Conservation (phyloP, 2,113 vertebrate species). For the Amia ocellicauda region DNA sequence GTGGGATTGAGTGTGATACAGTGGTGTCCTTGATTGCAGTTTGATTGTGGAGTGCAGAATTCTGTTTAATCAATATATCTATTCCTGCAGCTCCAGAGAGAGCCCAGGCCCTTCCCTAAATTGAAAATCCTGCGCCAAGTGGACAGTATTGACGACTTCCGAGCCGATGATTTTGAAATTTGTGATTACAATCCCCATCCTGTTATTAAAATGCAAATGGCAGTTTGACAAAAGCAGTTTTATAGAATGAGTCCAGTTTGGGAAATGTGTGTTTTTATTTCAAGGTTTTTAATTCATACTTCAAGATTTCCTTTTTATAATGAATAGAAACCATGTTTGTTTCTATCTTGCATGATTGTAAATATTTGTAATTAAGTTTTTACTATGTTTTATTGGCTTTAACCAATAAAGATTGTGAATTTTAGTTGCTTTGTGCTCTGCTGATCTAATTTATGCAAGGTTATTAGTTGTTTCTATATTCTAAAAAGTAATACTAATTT, state of each 20-base stretch:
- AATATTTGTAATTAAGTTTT: no score
- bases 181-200: slow-evolving; percentile 87
- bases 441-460: no score
- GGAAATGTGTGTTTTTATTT: background rate
- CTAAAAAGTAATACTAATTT: no score
- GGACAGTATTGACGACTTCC: slow-evolving; percentile 79
- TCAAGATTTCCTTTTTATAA: no score
- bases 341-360: no score
- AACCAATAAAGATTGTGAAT: no score
- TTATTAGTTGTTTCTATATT: no score
- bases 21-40: background rate
- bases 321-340: no score
- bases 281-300: background rate
- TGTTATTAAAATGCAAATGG: slow-evolving; percentile 94
- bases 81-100: slow-evolving; percentile 78
- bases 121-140: slow-evolving; percentile 83
- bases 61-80: background rate
- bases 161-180: slow-evolving; percentile 85
- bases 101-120: slow-evolving; percentile 86
- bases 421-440: no score
- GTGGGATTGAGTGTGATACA: background rate
- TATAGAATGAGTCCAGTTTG: background rate
- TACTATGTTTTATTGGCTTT: no score
- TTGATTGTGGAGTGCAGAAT: background rate
- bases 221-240: slow-evolving; percentile 60